Evolutionary conservation across 2,797 vertebrate species (phyloP), one percentile per base, ranked within the genome.

Genomic region (Orientallactaga sibirica): DNA sequence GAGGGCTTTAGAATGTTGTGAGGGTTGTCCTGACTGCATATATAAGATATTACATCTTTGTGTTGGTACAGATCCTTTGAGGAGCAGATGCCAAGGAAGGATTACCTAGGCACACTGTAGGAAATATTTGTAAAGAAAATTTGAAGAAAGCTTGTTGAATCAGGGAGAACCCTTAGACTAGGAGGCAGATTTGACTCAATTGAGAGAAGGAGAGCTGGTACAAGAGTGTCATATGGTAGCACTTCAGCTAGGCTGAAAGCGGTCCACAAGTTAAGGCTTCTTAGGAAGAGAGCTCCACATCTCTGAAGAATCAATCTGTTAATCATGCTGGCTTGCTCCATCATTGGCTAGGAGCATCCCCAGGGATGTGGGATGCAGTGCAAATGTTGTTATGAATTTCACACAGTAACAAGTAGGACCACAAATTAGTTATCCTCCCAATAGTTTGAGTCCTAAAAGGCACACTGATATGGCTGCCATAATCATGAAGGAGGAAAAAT

Each of bases 1-100:
- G 83, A 93, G 10, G 73, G 18, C 37, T 88, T 84, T 88, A 74
- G 33, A 89, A 88, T 89, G 4, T 29, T 66, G 62, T 66, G 48
- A 15, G 77, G 66, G 25, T 82, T 93, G 11, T 0, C 15, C 24
- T 89, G 37, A 78, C 27, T 52, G 4, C 67, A 68, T 83, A 24
- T 55, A 70, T 76, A 7, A 86, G 84, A 14, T 58, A 48, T 61
- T 61, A 16, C 4, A 22, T 83, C 33, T 2, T 29, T 5, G 2
- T 84, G 6, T 93, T 82, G 70, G 41, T 71, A 25, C 15, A 67
- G 78, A 62, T 73, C 16, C 52, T 92, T 64, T 67, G 61, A 88
- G 62, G 76, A 76, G 22, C 66, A 91, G 29, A 68, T 62, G 18
- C 3, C 18, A 37, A 75, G 7, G n/a, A 25, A 93, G 52, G 25